Evolutionary conservation across 2,888 invertebrate species (phyloP).

Genomic region (Aleiodes leptofemur): DNA sequence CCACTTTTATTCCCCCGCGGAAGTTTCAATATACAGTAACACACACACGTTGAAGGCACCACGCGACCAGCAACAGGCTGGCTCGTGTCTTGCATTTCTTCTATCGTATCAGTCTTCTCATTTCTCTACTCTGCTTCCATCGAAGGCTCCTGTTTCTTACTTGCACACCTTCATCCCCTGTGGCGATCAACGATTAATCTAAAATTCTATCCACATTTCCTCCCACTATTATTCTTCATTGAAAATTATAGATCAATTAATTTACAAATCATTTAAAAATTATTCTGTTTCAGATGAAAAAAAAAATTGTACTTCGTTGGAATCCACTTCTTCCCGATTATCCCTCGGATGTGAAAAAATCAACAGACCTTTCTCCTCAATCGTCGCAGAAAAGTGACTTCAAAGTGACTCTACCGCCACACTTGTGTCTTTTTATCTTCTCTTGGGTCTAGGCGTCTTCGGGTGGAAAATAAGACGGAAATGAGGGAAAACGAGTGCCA

Average conservation of each 20-base stretch:
- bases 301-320: neutral
- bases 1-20: constrained; percentile 53
- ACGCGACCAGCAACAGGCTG: constrained; percentile 72
- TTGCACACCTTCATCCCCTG: constrained; percentile 14
- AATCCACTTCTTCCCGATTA: neutral
- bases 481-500: constrained; percentile 36
- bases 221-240: neutral
- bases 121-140: constrained; percentile 43
- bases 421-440: neutral
- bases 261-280: neutral
- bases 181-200: constrained; percentile 57
- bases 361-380: constrained; percentile 18
- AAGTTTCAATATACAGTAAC: constrained; percentile 51
- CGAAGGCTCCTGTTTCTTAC: constrained; percentile 42
- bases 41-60: constrained; percentile 56
- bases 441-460: constrained; percentile 31
- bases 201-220: constrained; percentile 37
- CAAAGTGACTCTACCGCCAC: constrained; percentile 54
- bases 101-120: constrained; percentile 42
- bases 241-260: neutral
- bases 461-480: constrained; percentile 45
- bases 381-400: constrained; percentile 53
- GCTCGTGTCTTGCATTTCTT: constrained; percentile 60
- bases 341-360: neutral
- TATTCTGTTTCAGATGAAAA: too few relatives aligned